Conservation (phyloP, 2,888 invertebrate species). For the Leptogaster cylindrica region DNA sequence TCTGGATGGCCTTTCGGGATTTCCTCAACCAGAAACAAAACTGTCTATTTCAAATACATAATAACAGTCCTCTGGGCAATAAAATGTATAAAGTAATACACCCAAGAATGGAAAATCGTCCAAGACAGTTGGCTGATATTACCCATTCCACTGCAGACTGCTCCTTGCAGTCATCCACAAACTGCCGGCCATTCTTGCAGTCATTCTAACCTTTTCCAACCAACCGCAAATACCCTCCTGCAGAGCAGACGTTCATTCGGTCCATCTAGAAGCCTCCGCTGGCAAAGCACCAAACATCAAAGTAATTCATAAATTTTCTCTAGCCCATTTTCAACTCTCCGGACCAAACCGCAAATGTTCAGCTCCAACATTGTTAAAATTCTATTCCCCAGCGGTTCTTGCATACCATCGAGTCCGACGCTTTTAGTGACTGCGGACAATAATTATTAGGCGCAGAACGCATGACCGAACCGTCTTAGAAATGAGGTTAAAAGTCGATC, state of each 20-base stretch:
- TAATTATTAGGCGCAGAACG: slow-evolving; percentile 36
- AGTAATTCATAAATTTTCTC: slow-evolving; percentile 33
- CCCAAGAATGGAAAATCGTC: too few relatives aligned
- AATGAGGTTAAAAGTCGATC: slow-evolving; percentile 35
- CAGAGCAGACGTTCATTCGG: slow-evolving; percentile 13
- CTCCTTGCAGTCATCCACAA: not conserved
- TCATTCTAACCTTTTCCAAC: slow-evolving; percentile 8
- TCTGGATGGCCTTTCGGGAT: too few relatives aligned
- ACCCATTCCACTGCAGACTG: too few relatives aligned
- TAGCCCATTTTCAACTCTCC: slow-evolving; percentile 8
- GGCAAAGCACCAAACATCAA: slow-evolving; percentile 3
- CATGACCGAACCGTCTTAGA: slow-evolving; percentile 36
- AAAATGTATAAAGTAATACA: too few relatives aligned
- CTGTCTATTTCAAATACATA: too few relatives aligned
- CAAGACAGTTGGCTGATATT: too few relatives aligned
- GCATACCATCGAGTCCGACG: slow-evolving; percentile 29
- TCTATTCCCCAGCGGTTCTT: slow-evolving; percentile 32
- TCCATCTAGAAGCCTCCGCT: slow-evolving; percentile 20
- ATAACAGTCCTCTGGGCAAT: too few relatives aligned
- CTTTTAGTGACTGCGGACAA: slow-evolving; percentile 34
- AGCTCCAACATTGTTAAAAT: slow-evolving; percentile 35
- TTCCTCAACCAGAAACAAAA: too few relatives aligned
- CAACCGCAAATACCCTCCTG: slow-evolving; percentile 31
- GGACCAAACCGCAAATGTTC: slow-evolving; percentile 34
- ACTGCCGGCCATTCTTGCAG: not conserved